phyloP scores from a whole-genome alignment of 2,888 invertebrate genomes.

The Pristionchus entomophagus region DNA sequence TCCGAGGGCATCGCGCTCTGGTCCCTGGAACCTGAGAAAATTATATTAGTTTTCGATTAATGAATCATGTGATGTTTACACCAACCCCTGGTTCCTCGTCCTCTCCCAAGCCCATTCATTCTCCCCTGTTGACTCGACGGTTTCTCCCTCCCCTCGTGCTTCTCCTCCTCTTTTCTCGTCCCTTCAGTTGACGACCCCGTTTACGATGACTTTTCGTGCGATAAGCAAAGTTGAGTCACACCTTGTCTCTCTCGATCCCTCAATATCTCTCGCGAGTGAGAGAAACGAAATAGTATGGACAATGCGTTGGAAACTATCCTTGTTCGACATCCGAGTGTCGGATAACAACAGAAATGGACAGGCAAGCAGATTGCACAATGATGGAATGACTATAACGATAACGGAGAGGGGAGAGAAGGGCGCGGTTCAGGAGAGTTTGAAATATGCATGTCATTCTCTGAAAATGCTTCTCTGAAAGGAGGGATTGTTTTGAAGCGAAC shows the following conservation, averaged over 20 bases:
- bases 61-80: no score
- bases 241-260: not conserved
- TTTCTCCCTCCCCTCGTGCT: not conserved
- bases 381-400: not conserved
- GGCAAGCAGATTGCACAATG: slow-evolving; percentile 25
- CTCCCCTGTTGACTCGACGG: not conserved
- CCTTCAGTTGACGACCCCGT: slow-evolving; percentile 17
- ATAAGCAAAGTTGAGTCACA: not conserved
- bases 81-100: not conserved
- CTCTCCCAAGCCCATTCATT: not conserved
- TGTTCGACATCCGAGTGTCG: no score
- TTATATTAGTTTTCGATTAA: no score
- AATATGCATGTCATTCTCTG: no score
- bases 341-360: not conserved
- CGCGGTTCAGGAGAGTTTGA: not conserved
- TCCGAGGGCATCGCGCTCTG: no score
- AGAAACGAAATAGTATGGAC: not conserved
- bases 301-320: no score
- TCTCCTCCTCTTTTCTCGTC: not conserved
- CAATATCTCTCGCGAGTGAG: not conserved
- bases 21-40: no score
- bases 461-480: no score
- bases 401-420: no score
- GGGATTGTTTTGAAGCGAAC: not conserved
- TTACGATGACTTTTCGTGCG: slow-evolving; percentile 26